Evolutionary conservation across 2,888 invertebrate genomes (phyloP).

Genomic region (Bhutanitis thaidina): DNA sequence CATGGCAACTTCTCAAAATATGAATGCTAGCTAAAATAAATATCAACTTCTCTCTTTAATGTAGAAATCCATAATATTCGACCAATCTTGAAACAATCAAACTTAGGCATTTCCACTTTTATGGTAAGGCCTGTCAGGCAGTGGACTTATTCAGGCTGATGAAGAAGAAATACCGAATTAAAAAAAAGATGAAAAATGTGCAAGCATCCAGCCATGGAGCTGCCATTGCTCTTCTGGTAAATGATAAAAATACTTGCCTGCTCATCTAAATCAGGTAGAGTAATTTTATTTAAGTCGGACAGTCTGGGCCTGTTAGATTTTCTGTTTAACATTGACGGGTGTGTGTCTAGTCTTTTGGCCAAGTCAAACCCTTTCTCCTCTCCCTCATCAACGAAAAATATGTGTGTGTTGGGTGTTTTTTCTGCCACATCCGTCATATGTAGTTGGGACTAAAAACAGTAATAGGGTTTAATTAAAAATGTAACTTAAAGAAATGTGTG

Average conservation of each 20-base stretch:
- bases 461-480: background rate
- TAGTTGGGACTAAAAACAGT: constrained; percentile 83
- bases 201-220: too few relatives aligned
- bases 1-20: too few relatives aligned
- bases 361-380: constrained; percentile 83
- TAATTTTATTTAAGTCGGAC: constrained; percentile 76
- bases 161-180: too few relatives aligned
- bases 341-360: constrained; percentile 86
- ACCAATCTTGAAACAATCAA: too few relatives aligned
- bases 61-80: too few relatives aligned
- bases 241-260: constrained; percentile 43
- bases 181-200: background rate
- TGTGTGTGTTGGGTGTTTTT: constrained; percentile 86
- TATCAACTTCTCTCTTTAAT: too few relatives aligned
- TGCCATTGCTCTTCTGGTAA: too few relatives aligned
- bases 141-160: too few relatives aligned
- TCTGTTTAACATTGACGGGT: constrained; percentile 84
- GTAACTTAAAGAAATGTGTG: too few relatives aligned
- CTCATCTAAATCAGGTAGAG: constrained; percentile 80
- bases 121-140: too few relatives aligned
- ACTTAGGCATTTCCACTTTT: too few relatives aligned
- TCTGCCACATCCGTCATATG: constrained; percentile 90
- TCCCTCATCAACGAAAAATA: constrained; percentile 86
- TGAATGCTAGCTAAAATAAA: too few relatives aligned
- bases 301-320: constrained; percentile 85